phyloP scores from a whole-genome alignment of 2,888 invertebrate species.

The Halocaridina rubra region DNA sequence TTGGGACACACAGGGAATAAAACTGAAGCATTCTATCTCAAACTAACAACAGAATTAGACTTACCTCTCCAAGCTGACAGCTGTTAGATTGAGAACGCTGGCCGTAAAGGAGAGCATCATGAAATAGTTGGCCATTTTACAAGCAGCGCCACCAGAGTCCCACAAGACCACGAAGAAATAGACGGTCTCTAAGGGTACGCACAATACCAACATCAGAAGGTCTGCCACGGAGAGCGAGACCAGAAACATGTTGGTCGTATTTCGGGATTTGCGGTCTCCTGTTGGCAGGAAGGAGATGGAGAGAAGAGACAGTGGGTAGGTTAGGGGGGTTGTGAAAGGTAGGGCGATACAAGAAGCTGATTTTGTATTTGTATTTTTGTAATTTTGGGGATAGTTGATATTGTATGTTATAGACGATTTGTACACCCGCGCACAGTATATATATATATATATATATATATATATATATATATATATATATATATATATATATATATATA shows the following conservation, averaged over 20 bases:
- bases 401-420: not conserved
- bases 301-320: too few relatives aligned
- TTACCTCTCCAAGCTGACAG: conserved; percentile 72
- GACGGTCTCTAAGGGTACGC: conserved; percentile 70
- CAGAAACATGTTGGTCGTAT: conserved; percentile 67
- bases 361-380: too few relatives aligned
- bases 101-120: conserved; percentile 71
- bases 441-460: not conserved
- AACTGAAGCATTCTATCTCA: too few relatives aligned
- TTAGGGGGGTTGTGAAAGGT: too few relatives aligned
- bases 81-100: conserved; percentile 71
- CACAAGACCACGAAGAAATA: conserved; percentile 69
- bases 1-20: not conserved
- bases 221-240: conserved; percentile 67
- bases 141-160: conserved; percentile 69
- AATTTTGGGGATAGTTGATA: too few relatives aligned
- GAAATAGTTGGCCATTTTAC: conserved; percentile 70
- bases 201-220: conserved; percentile 66
- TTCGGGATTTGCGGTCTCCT: conserved; percentile 67
- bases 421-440: not conserved
- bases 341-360: too few relatives aligned
- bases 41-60: too few relatives aligned
- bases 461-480: not conserved
- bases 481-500: not conserved
- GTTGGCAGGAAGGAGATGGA: not conserved